Evolutionary conservation across 1,140 invertebrate genomes (phyloP).

Genomic region (Drosophila seguyi): DNA sequence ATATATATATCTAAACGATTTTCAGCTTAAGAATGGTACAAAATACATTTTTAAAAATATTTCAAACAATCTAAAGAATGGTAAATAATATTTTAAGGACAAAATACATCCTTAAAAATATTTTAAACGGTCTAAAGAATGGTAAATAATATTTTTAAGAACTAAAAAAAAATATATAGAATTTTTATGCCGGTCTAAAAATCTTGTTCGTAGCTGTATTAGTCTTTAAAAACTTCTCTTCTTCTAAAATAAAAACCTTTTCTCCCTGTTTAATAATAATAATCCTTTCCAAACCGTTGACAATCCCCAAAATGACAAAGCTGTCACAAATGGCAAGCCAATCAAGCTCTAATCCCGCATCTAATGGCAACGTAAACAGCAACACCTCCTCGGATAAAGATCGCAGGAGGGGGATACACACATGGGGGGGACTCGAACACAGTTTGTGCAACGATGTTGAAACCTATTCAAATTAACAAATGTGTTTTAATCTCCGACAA

Average conservation of each 20-base stretch:
- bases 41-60: not conserved
- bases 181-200: no score
- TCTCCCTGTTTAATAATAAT: slow-evolving; percentile 14
- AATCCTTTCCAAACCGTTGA: slow-evolving; percentile 41
- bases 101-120: not conserved
- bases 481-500: slow-evolving; percentile 82
- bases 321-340: slow-evolving; percentile 63
- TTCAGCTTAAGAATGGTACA: not conserved
- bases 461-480: slow-evolving; percentile 83
- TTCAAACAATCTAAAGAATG: not conserved
- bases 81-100: not conserved
- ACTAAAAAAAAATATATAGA: not conserved
- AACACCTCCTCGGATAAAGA: slow-evolving; percentile 56
- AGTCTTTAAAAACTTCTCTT: not conserved
- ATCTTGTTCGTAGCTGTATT: not conserved
- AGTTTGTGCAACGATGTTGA: slow-evolving; percentile 72
- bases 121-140: not conserved
- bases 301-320: slow-evolving; percentile 54
- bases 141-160: not conserved
- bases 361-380: slow-evolving; percentile 61
- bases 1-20: not conserved
- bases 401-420: not conserved
- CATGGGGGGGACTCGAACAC: slow-evolving; percentile 17
- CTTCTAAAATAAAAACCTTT: not conserved
- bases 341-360: slow-evolving; percentile 63